These are phyloP conservation scores for Penaeus indicus DNA, from an alignment of 1,140 invertebrate species.

Conservation along the genomic window DNA sequence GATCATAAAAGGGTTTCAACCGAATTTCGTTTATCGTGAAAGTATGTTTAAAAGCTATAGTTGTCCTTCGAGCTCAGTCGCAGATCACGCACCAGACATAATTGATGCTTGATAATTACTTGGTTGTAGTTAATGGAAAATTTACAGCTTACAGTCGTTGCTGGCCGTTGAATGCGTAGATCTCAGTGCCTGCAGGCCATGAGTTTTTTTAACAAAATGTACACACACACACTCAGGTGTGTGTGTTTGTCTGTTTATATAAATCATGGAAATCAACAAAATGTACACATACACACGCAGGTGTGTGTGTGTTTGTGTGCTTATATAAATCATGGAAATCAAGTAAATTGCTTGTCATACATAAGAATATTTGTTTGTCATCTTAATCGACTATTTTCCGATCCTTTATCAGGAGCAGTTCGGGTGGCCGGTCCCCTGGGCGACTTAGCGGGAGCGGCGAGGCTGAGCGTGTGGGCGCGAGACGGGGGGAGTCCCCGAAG, in stretches of 20 bases:
- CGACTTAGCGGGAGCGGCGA: conserved; percentile 79
- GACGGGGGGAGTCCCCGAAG: conserved; percentile 86
- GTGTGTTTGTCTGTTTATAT: not conserved
- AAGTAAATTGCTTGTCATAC: not conserved
- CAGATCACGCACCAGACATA: no score
- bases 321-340: no score
- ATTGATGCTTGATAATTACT: no score
- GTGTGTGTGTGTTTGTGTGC: conserved; percentile 12
- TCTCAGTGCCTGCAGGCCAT: no score
- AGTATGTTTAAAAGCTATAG: no score
- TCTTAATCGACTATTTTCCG: not conserved
- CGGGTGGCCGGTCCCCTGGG: conserved; percentile 83
- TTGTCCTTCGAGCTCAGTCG: no score
- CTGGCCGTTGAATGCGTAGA: no score
- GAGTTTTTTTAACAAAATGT: not conserved
- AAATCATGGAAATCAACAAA: not conserved
- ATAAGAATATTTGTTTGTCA: not conserved
- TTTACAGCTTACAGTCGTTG: no score
- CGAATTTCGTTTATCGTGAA: no score
- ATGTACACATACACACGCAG: not conserved
- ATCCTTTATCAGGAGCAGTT: conserved; percentile 79
- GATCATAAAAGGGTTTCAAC: no score
- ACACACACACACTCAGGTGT: not conserved
- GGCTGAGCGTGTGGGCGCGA: conserved; percentile 86
- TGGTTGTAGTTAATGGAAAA: no score